Base-by-base conservation (phyloP, 2,113 vertebrate species). In the Myotis lucifugus region DNA sequence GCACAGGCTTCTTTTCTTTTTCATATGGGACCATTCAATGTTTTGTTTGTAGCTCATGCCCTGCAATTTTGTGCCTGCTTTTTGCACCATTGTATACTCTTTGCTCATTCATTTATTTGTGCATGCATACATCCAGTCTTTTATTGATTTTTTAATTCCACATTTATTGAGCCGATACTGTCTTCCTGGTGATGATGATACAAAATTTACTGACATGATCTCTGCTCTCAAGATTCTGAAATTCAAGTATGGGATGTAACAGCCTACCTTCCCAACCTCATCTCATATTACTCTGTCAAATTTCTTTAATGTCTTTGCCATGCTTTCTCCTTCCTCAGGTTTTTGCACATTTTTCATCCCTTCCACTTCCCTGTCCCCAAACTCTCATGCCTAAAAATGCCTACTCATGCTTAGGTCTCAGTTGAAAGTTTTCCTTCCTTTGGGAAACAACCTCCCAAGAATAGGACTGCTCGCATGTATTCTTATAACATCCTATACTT, bases 81-180 rank as follows among this genome's bases (percentile, higher is more conserved):
- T 93, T 84, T 83, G 40, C 2, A 89, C 6, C 5, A 25, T 23
- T 23, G 11, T 70, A 40, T 73, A 27, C 27, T 59, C 17, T 56
- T 93, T 48, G 21, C 72, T 84, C 64, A 52, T 59, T 72, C 67
- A 90, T 74, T 79, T 42, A 76, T 90, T 46, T 52, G 83, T 66
- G 4, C 42, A 64, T 42, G n/a, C 6, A 74, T 92, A 1, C 17
- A 56, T 88, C 21, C 21, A 91, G 64, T 69, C 48, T 77, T 74
- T 32, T 66, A 48, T 70, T 34, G 73, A 85, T 82, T 92, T 5
- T 82, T 48, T 86, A 89, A 92, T 89, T 94, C n/a, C 19, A 77
- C 21, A 46, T 59, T 90, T 90, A 70, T 29, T 70, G 42, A 72
- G 25, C 9, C 66, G 74, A 48, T 88, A 78, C 25, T 52, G 15